Conservation (phyloP, 2,888 invertebrate genomes). For the Elysia crispata region DNA sequence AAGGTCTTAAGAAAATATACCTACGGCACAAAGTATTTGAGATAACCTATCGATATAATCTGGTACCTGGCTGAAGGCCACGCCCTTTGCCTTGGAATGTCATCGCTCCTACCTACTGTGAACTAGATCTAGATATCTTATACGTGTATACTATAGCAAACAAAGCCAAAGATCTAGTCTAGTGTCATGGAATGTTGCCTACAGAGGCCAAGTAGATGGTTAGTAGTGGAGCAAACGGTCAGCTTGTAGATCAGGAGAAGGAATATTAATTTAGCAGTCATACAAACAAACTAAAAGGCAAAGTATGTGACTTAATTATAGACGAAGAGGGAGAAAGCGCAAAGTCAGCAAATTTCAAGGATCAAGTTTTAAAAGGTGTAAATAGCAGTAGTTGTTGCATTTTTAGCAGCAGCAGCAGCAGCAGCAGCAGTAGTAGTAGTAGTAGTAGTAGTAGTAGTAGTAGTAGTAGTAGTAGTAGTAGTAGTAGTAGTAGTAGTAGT, state of each 20-base stretch:
- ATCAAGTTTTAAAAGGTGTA: neutral
- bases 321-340: neutral
- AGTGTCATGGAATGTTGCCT: too few relatives aligned
- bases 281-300: neutral
- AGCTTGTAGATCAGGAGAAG: neutral
- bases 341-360: neutral
- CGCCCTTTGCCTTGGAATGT: too few relatives aligned
- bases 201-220: too few relatives aligned
- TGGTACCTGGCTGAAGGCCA: too few relatives aligned
- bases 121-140: too few relatives aligned
- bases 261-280: neutral
- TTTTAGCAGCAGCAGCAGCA: constrained; percentile 20
- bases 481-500: constrained; percentile 36
- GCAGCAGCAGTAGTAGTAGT: constrained; percentile 34
- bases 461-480: constrained; percentile 11
- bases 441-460: constrained; percentile 24
- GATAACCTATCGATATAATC: too few relatives aligned
- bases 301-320: neutral
- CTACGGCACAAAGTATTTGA: too few relatives aligned
- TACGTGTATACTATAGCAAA: too few relatives aligned
- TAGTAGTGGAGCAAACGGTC: too few relatives aligned
- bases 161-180: too few relatives aligned
- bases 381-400: neutral
- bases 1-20: too few relatives aligned
- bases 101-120: too few relatives aligned